Conservation (phyloP, 2,888 invertebrate species). For the Xylophagus ater region DNA sequence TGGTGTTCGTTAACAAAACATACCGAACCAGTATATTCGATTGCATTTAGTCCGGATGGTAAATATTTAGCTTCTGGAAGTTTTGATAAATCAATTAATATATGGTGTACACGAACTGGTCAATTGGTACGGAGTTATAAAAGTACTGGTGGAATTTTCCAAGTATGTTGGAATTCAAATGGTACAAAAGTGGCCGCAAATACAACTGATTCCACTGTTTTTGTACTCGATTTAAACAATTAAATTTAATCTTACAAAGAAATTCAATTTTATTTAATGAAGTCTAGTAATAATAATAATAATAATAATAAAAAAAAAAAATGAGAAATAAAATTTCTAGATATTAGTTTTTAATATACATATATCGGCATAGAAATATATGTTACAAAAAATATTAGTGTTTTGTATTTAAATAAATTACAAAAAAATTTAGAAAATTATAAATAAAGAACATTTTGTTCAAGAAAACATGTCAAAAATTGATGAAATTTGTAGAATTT, state of each 20-base stretch:
- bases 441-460: too few relatives aligned
- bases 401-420: too few relatives aligned
- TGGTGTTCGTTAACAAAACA: constrained; percentile 91
- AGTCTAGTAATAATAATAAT: too few relatives aligned
- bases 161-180: constrained; percentile 97
- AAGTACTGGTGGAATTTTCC: constrained; percentile 97
- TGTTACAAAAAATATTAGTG: too few relatives aligned
- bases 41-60: constrained; percentile 96
- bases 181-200: constrained; percentile 98
- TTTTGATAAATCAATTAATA: constrained; percentile 98
- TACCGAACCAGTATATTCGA: constrained; percentile 96
- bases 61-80: constrained; percentile 96
- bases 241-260: constrained; percentile 55
- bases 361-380: too few relatives aligned
- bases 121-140: constrained; percentile 94
- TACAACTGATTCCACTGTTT: constrained; percentile 96
- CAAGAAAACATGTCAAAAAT: too few relatives aligned
- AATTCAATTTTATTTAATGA: too few relatives aligned
- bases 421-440: too few relatives aligned
- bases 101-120: constrained; percentile 96
- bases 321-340: too few relatives aligned
- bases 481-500: too few relatives aligned
- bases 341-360: too few relatives aligned
- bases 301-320: too few relatives aligned
- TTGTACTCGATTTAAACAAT: constrained; percentile 81